phyloP scores from a whole-genome alignment of 2,113 vertebrate genomes.

The Sisor rabdophorus region DNA sequence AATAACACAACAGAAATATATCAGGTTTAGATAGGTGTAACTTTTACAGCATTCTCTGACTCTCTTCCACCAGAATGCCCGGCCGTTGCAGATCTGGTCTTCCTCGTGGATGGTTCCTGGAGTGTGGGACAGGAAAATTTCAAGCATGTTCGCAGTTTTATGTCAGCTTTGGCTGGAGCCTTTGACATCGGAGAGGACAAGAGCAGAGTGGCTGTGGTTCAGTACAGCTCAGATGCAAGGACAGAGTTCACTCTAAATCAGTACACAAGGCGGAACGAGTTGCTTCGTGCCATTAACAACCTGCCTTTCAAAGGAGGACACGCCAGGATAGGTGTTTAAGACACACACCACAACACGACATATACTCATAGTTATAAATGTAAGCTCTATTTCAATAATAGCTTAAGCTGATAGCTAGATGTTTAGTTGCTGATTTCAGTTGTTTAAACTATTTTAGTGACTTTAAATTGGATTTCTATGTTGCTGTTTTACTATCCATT shows the following conservation, averaged over 20 bases:
- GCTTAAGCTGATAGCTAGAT: too few relatives aligned
- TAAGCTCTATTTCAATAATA: neutral
- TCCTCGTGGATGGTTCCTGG: conserved; percentile 91
- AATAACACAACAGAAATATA: conserved; percentile 12
- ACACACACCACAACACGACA: conserved; percentile 1
- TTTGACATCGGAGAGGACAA: conserved; percentile 88
- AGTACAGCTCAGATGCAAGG: conserved; percentile 80
- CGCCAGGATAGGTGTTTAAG: conserved; percentile 79
- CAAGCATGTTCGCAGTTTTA: conserved; percentile 80
- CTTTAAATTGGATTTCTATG: too few relatives aligned
- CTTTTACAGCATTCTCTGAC: neutral
- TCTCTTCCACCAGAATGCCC: conserved; percentile 79
- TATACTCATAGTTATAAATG: neutral
- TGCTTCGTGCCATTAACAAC: conserved; percentile 81
- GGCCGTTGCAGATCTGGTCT: conserved; percentile 80
- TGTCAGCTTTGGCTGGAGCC: conserved; percentile 78
- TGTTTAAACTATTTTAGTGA: neutral
- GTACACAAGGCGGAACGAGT: conserved; percentile 72
- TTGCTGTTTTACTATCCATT: neutral
- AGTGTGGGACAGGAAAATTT: conserved; percentile 85
- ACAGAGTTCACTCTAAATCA: conserved; percentile 85
- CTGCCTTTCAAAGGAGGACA: conserved; percentile 86
- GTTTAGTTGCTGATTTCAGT: neutral
- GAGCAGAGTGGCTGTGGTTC: conserved; percentile 87
- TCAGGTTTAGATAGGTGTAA: neutral